phyloP scores from a whole-genome alignment of 2,888 invertebrate species.

The Chrysolina oricalcia region DNA sequence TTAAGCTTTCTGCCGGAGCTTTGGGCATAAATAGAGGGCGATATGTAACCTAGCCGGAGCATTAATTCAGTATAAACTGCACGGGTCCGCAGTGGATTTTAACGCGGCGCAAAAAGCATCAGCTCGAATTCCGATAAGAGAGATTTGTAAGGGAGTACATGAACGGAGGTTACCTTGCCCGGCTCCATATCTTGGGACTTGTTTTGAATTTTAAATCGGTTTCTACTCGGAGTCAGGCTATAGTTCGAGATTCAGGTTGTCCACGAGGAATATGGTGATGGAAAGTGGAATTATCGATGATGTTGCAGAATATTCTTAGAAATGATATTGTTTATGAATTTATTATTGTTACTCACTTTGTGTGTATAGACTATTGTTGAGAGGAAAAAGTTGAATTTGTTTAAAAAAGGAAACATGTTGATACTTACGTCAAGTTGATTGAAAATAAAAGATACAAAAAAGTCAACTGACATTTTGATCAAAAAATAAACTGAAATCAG shows the following conservation, averaged over 20 bases:
- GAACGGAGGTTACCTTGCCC: slow-evolving; percentile 56
- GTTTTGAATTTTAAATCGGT: slow-evolving; percentile 52
- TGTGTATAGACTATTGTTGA: no score
- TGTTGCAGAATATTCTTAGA: no score
- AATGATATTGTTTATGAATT: no score
- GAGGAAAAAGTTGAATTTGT: no score
- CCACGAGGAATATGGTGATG: neutral
- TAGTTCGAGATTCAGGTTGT: neutral
- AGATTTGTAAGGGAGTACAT: slow-evolving; percentile 63
- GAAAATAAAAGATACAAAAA: no score
- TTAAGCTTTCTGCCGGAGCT: slow-evolving; percentile 30
- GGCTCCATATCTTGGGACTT: slow-evolving; percentile 57
- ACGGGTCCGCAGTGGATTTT: slow-evolving; percentile 43
- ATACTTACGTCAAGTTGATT: no score
- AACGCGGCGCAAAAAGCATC: slow-evolving; percentile 59
- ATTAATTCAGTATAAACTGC: slow-evolving; percentile 57
- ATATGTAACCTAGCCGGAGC: slow-evolving; percentile 47
- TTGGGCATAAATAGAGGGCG: slow-evolving; percentile 44
- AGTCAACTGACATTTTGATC: no score
- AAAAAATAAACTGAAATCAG: no score
- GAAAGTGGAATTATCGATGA: no score
- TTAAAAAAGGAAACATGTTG: no score
- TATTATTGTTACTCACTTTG: no score
- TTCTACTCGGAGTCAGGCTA: neutral
- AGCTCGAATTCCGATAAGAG: slow-evolving; percentile 62